Evolutionary conservation across 2,113 vertebrate genomes (phyloP).

Genomic region (Ceyx margarethae): DNA sequence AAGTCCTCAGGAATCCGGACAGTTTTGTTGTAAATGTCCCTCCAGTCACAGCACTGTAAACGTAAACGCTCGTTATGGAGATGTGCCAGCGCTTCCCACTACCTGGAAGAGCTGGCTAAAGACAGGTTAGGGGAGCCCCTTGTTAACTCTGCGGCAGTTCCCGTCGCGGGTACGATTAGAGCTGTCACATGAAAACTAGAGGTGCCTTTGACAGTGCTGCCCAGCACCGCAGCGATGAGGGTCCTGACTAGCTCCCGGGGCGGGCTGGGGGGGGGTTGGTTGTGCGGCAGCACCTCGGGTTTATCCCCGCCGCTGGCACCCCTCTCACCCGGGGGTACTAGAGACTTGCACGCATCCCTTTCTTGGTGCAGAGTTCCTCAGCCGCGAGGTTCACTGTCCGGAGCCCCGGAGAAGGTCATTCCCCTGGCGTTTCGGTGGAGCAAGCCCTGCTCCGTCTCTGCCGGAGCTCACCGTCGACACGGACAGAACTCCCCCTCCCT

Average conservation of each 20-base stretch:
- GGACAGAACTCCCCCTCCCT: background rate
- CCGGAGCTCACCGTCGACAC: background rate
- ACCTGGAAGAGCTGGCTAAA: background rate
- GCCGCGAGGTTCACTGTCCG: background rate
- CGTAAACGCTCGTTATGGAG: background rate
- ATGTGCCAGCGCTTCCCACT: background rate
- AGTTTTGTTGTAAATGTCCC: background rate
- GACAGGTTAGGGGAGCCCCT: background rate
- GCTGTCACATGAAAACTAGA: background rate
- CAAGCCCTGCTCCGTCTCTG: background rate
- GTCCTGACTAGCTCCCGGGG: background rate
- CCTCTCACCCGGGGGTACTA: too few relatives aligned
- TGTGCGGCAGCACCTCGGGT: background rate
- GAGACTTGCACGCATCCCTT: accelerated
- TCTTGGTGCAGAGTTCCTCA: background rate
- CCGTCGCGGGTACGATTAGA: background rate
- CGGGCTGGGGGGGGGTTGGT: background rate
- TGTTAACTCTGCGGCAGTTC: accelerated
- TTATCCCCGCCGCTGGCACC: background rate
- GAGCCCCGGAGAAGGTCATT: background rate
- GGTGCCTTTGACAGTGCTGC: background rate
- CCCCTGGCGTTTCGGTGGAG: too few relatives aligned
- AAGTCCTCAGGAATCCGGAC: background rate
- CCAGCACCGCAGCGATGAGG: background rate
- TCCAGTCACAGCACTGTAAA: background rate